Evolutionary conservation across 2,888 invertebrate genomes (phyloP).

Genomic region (Pterostichus niger): DNA sequence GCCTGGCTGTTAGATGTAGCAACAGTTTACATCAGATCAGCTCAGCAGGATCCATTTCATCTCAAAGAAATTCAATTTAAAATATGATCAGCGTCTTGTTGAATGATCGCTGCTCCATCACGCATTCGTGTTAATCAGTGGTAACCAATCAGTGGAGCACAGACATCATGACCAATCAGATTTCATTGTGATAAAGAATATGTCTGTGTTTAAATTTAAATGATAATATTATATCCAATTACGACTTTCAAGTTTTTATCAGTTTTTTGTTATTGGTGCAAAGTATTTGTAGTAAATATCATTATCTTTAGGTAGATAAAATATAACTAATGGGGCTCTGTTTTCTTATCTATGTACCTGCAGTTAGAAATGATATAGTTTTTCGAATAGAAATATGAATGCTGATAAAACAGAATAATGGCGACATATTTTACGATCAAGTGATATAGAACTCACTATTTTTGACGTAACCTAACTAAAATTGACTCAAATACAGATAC

Average conservation of each 20-base stretch:
- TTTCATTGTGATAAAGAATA: constrained; percentile 14
- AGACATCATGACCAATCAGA: constrained; percentile 47
- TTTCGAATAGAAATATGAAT: not conserved
- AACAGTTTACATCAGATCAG: constrained; percentile 16
- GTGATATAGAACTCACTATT: not conserved
- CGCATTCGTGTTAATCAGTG: constrained; percentile 45
- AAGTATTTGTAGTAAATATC: constrained; percentile 20
- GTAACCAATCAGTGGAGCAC: not conserved
- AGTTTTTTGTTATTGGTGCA: constrained; percentile 27
- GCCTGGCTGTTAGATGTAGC: not conserved
- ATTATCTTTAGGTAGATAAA: constrained; percentile 41
- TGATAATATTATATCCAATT: constrained; percentile 21
- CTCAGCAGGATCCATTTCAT: constrained; percentile 38
- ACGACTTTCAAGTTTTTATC: constrained; percentile 4
- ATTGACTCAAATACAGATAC: too few relatives aligned
- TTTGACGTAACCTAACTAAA: not conserved
- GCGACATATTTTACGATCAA: constrained; percentile 8
- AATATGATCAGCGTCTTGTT: constrained; percentile 39
- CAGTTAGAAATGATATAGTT: constrained; percentile 38
- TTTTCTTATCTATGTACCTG: constrained; percentile 11
- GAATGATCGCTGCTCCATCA: constrained; percentile 32
- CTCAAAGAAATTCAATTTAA: constrained; percentile 53
- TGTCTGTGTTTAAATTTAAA: constrained; percentile 36
- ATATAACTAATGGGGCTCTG: constrained; percentile 26
- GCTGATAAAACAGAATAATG: constrained; percentile 11